These are phyloP conservation scores for Isurus oxyrinchus DNA, from an alignment of 2,113 vertebrate genomes.

Conservation along the genomic window DNA sequence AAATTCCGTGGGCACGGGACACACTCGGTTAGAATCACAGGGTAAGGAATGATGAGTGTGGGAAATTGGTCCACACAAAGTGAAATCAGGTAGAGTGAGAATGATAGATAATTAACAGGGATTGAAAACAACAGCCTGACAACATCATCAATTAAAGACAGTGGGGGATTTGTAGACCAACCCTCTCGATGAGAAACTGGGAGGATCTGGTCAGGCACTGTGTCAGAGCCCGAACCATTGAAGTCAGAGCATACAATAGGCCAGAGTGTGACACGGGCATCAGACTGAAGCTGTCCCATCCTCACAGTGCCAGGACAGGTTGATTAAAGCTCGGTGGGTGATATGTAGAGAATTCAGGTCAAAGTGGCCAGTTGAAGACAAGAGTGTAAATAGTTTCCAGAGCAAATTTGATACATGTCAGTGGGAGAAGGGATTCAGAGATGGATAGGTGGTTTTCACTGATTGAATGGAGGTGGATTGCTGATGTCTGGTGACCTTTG, in stretches of 20 bases:
- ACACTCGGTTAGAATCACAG: slow-evolving; percentile 87
- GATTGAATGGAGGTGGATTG: neutral
- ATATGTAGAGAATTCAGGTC: neutral
- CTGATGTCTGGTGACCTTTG: neutral
- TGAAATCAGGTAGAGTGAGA: neutral
- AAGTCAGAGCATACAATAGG: neutral
- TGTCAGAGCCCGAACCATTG: neutral
- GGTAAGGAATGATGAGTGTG: slow-evolving; percentile 59
- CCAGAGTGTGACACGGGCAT: too few relatives aligned
- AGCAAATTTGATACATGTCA: neutral
- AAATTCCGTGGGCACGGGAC: slow-evolving; percentile 77
- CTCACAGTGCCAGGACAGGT: neutral
- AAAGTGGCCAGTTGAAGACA: neutral
- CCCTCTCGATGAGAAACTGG: neutral
- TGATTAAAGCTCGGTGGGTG: neutral
- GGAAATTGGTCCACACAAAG: neutral
- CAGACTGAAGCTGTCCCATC: too few relatives aligned
- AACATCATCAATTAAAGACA: neutral
- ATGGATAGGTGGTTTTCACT: neutral
- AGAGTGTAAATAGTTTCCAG: neutral
- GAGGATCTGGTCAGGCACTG: neutral
- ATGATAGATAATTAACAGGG: neutral
- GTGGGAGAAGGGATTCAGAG: neutral
- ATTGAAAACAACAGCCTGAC: neutral
- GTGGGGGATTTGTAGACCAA: neutral